A percentile compares a stretch with the other conserved stretches of the same genome.
These are phyloP conservation scores for Drosophila mimica DNA, from an alignment of 2,888 invertebrate species.

Conservation along the genomic window DNA sequence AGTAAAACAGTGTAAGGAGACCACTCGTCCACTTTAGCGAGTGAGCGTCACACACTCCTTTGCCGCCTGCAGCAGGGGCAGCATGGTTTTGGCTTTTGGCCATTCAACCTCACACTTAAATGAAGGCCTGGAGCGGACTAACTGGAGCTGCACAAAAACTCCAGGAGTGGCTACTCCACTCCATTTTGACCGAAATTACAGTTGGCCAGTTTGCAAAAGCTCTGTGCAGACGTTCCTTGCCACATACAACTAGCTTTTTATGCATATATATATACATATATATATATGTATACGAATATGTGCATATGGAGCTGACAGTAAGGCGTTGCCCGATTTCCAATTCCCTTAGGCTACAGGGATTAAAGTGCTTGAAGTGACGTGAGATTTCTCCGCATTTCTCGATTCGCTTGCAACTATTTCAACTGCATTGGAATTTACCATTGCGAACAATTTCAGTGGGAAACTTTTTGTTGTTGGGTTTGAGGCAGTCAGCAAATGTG, in stretches of 20 bases:
- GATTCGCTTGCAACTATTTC: conserved; percentile 50
- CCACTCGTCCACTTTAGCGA: conserved; percentile 18
- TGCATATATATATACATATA: not conserved
- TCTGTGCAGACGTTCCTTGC: conserved; percentile 14
- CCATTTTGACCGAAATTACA: conserved; percentile 53
- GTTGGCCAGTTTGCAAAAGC: conserved; percentile 30
- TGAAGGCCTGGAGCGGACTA: not conserved
- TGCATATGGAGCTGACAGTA: conserved; percentile 19
- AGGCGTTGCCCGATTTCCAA: conserved; percentile 24
- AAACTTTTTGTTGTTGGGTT: conserved; percentile 7
- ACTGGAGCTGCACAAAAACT: conserved; percentile 9
- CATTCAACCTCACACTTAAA: conserved; percentile 51
- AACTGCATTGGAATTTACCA: conserved; percentile 68
- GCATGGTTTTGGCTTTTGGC: conserved; percentile 33
- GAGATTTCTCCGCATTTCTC: conserved; percentile 24
- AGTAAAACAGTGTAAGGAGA: conserved; percentile 56
- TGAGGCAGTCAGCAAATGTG: conserved; percentile 25
- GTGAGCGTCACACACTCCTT: conserved; percentile 5
- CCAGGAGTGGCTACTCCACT: conserved; percentile 48
- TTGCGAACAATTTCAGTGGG: conserved; percentile 29
- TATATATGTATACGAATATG: conserved; percentile 6
- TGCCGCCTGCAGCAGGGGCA: conserved; percentile 55
- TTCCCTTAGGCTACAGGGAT: conserved; percentile 18
- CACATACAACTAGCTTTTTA: conserved; percentile 8
- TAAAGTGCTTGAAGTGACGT: conserved; percentile 37